These are phyloP conservation scores for Blennius ocellaris DNA, from an alignment of 2,113 vertebrate species.

Conservation along the genomic window DNA sequence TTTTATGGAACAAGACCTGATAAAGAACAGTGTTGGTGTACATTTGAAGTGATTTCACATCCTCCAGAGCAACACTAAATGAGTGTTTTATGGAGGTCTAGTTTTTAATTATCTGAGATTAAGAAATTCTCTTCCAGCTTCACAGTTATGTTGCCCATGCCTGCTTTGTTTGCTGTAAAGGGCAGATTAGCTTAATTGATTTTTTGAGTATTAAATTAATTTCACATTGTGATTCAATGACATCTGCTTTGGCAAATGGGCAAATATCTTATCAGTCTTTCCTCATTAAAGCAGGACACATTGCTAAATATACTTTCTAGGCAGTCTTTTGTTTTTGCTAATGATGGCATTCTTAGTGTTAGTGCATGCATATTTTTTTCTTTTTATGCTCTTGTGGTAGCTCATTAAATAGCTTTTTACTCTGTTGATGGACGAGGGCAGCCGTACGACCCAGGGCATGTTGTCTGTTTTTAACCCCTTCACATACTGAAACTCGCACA, in stretches of 20 bases:
- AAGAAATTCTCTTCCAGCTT: slow-evolving; percentile 70
- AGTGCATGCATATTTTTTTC: background rate
- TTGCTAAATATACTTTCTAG: slow-evolving; percentile 28
- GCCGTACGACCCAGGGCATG: background rate
- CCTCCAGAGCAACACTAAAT: slow-evolving; percentile 69
- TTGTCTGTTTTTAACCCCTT: background rate
- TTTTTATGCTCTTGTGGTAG: slow-evolving; percentile 2
- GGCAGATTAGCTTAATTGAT: slow-evolving; percentile 80
- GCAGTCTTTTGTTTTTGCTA: slow-evolving; percentile 28
- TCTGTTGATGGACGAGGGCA: background rate
- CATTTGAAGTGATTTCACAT: slow-evolving; percentile 66
- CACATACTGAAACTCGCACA: background rate
- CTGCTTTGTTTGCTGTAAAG: slow-evolving; percentile 73
- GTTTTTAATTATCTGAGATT: slow-evolving; percentile 82
- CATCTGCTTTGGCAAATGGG: slow-evolving; percentile 54
- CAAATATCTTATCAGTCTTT: slow-evolving; percentile 40
- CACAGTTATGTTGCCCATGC: slow-evolving; percentile 52
- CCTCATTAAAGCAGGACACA: slow-evolving; percentile 45
- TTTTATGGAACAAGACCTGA: slow-evolving; percentile 71
- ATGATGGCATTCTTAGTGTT: slow-evolving; percentile 1
- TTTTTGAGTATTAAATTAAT: slow-evolving; percentile 78
- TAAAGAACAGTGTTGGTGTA: slow-evolving; percentile 72
- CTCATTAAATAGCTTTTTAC: background rate
- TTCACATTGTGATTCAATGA: slow-evolving; percentile 67
- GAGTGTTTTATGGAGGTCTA: slow-evolving; percentile 66